Conservation (phyloP, 2,888 invertebrate species). For the Alcis repandata region DNA sequence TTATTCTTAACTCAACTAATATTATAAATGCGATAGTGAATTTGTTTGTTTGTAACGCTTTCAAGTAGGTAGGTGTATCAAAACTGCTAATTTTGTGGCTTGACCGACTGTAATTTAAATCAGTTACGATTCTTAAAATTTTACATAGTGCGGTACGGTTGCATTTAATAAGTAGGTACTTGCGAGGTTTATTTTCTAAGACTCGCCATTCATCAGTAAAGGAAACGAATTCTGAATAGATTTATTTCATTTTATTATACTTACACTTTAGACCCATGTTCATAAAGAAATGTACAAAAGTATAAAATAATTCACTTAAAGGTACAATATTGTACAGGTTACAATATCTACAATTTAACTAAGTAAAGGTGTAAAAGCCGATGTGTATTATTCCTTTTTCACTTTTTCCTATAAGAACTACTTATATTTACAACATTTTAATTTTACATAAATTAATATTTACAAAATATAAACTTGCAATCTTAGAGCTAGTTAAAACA, state of each 20-base stretch:
- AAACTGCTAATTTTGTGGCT: too few relatives aligned
- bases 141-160: too few relatives aligned
- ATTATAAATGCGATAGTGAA: too few relatives aligned
- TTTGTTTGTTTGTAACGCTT: too few relatives aligned
- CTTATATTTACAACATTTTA: constrained; percentile 64
- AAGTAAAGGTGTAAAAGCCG: constrained; percentile 4
- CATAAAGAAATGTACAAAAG: constrained; percentile 60
- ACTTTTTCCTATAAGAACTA: constrained; percentile 39
- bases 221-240: background rate
- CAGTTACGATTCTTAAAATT: too few relatives aligned
- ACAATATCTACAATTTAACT: constrained; percentile 37
- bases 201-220: background rate
- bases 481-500: constrained; percentile 29
- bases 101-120: too few relatives aligned
- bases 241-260: constrained; percentile 46
- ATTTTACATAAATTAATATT: constrained; percentile 76
- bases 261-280: constrained; percentile 59
- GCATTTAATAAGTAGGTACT: too few relatives aligned
- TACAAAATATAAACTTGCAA: constrained; percentile 64
- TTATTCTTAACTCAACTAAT: too few relatives aligned
- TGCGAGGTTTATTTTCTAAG: background rate
- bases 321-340: constrained; percentile 30
- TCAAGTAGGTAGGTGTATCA: too few relatives aligned
- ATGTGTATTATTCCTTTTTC: background rate
- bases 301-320: constrained; percentile 53